Evolutionary conservation across 1,140 invertebrate species (phyloP), one percentile per base, ranked within the genome.

Genomic region (Zaprionus ghesquierei): DNA sequence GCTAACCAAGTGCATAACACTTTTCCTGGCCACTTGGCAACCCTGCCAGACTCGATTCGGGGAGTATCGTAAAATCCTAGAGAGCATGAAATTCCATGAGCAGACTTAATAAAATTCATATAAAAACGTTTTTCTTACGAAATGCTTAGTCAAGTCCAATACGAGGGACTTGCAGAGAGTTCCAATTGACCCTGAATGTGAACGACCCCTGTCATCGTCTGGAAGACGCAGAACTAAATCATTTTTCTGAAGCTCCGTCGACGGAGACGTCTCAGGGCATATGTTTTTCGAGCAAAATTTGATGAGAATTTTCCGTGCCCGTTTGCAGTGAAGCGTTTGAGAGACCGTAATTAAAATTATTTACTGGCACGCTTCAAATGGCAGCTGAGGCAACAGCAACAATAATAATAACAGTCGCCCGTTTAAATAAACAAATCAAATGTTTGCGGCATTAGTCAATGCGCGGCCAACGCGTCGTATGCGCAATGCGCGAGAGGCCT

Each of bases 311-410:
- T 71, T 50, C 38, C 49, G 9, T 31, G 49, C 27, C 15, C 15
- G 41, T 64, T 55, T 23, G 56, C 49, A 71, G 64, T 51, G 35
- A 75, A 69, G 61, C 70, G 70, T 72, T 61, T 65, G 63, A 84
- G 65, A 71, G 61, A 49, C 64, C 73, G 82, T 70, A 86, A 86
- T 86, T 86, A 81, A 84, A 79, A 82, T 76, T 76, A 86, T 82
- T 86, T 87, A 87, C 81, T 87, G 68, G 65, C 70, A 53, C 79
- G 60, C 59, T 70, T 65, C 68, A 62, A 55, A 51, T 38, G 10
- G 20, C 49, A 44, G 18, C 35, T 38, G 35, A 38, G 35, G n/a
- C 55, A 60, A 27, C 18, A 22, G 23, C 60, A 75, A 49, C 12
- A 70, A 20, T 20, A 46, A 46, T 20, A 61, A 68, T 53, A 75